A percentile compares a stretch with the other conserved stretches of the same genome.
phyloP scores from a whole-genome alignment of 2,888 invertebrate genomes.

The Plebejus anna region DNA sequence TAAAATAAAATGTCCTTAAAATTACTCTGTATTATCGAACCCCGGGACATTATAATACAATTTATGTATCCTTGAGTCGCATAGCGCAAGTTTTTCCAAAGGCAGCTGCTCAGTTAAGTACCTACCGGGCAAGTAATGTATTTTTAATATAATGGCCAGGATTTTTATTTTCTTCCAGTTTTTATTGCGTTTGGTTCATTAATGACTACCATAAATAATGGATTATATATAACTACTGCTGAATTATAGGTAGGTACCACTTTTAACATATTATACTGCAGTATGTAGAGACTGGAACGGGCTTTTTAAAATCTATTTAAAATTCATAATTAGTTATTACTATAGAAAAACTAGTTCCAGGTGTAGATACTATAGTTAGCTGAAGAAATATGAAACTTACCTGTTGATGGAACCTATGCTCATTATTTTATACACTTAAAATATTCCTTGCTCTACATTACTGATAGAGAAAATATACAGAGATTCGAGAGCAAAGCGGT shows the following conservation, averaged over 20 bases:
- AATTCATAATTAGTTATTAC: not conserved
- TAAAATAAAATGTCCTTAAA: constrained; percentile 13
- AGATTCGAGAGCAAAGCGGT: not conserved
- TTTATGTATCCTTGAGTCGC: constrained; percentile 20
- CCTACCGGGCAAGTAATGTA: constrained; percentile 22
- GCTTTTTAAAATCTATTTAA: not conserved
- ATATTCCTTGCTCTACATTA: not conserved
- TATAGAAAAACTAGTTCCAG: too few relatives aligned
- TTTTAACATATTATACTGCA: not conserved
- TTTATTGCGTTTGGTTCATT: constrained; percentile 15
- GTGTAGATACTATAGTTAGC: too few relatives aligned
- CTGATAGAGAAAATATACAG: not conserved
- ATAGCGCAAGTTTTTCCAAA: constrained; percentile 23
- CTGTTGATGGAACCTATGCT: too few relatives aligned
- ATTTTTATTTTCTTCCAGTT: constrained; percentile 25
- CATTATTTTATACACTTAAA: not conserved
- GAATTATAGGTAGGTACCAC: not conserved
- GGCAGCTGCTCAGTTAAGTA: constrained; percentile 26
- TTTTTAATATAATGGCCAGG: constrained; percentile 23
- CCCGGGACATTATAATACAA: constrained; percentile 23
- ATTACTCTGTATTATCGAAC: constrained; percentile 23
- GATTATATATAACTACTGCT: constrained; percentile 9
- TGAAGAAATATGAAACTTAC: too few relatives aligned
- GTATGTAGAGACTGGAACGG: not conserved
- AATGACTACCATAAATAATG: constrained; percentile 25